Evolutionary conservation across 2,113 vertebrate species (phyloP).

Genomic region (Pelusios castaneus): DNA sequence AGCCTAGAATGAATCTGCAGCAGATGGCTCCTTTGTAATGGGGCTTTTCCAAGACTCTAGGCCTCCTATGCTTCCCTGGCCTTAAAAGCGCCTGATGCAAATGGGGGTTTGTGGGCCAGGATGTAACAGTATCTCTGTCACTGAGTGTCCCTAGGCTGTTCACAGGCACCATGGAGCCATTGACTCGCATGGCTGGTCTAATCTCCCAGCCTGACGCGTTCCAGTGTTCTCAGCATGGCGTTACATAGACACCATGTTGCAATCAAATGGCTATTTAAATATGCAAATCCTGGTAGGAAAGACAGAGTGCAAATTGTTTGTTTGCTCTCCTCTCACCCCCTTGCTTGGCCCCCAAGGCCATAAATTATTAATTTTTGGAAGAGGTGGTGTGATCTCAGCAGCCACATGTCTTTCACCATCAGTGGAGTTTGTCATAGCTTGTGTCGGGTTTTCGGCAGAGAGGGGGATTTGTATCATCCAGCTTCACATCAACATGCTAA

Average conservation of each 20-base stretch:
- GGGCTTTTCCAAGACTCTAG: background rate
- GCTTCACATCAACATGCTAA: background rate
- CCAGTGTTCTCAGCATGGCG: background rate
- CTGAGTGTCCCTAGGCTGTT: background rate
- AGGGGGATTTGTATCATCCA: background rate
- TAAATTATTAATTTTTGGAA: slow-evolving; percentile 57
- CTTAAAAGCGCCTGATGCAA: fast-evolving
- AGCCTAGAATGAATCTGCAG: background rate
- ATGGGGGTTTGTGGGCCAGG: background rate
- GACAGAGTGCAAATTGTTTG: slow-evolving; percentile 49
- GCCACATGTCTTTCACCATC: slow-evolving; percentile 7
- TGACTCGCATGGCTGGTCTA: slow-evolving; percentile 5
- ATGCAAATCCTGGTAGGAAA: slow-evolving; percentile 52
- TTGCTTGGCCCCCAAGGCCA: background rate
- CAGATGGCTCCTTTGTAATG: background rate
- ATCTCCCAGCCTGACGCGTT: background rate
- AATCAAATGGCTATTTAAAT: slow-evolving; percentile 40
- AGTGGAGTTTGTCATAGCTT: background rate
- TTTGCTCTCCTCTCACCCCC: slow-evolving; percentile 43
- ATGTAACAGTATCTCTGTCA: background rate
- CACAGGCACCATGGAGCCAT: background rate
- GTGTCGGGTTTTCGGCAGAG: slow-evolving; percentile 16
- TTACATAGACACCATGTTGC: background rate
- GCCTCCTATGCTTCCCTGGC: fast-evolving
- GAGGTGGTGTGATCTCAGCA: background rate